Evolutionary conservation across 2,113 vertebrate genomes (phyloP).

Genomic region (Cebidichthys violaceus): DNA sequence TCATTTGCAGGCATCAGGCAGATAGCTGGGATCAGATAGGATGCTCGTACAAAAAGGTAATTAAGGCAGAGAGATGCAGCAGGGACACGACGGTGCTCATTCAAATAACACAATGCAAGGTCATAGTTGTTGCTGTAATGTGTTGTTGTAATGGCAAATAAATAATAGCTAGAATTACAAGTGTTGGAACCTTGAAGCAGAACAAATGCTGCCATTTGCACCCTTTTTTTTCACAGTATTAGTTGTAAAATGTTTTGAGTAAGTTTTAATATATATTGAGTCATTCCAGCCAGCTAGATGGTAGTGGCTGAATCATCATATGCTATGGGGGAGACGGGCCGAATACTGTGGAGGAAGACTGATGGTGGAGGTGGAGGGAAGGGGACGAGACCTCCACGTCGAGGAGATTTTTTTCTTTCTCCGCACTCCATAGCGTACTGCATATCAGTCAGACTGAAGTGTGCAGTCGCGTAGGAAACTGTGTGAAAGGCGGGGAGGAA

Average conservation of each 20-base stretch:
- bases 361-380: not conserved
- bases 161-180: not conserved
- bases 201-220: not conserved
- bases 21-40: not conserved
- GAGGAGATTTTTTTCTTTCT: slow-evolving; percentile 8
- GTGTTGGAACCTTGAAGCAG: not conserved
- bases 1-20: not conserved
- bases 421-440: slow-evolving; percentile 25
- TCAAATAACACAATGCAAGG: not conserved
- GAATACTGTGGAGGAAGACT: slow-evolving; percentile 6
- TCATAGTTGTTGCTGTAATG: not conserved
- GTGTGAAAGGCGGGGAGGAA: slow-evolving; percentile 29
- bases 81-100: not conserved
- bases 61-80: not conserved
- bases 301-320: slow-evolving; percentile 32
- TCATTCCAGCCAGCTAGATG: slow-evolving; percentile 33
- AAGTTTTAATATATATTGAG: not conserved
- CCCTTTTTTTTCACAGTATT: not conserved
- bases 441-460: slow-evolving; percentile 18
- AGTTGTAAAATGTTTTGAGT: slow-evolving; percentile 1
- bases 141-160: too few species aligned
- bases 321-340: not conserved
- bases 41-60: not conserved
- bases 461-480: slow-evolving; percentile 20
- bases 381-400: not conserved